Conservation (phyloP, 2,113 vertebrate genomes). For the Uria aalge region DNA sequence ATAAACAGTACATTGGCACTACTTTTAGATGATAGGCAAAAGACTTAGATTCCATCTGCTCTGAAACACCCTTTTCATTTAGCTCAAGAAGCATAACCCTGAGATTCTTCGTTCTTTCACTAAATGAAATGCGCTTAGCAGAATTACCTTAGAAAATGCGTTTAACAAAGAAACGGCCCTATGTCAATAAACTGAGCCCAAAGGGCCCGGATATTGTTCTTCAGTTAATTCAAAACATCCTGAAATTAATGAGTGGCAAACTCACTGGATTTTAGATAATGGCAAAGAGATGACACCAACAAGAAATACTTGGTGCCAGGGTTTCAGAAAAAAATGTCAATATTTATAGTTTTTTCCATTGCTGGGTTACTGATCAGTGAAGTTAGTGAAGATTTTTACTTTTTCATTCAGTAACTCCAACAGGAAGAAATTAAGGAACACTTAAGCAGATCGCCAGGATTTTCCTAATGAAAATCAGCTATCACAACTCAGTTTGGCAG, state of each 20-base stretch:
- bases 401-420: not conserved
- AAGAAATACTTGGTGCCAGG: not conserved
- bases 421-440: not conserved
- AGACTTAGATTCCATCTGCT: not conserved
- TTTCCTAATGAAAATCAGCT: conserved; percentile 3
- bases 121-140: fast-evolving
- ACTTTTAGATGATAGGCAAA: not conserved
- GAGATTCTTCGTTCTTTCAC: not conserved
- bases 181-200: not conserved
- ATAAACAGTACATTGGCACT: not conserved
- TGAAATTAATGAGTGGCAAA: not conserved
- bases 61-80: not conserved
- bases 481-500: not conserved
- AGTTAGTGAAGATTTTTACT: not conserved
- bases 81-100: fast-evolving
- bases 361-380: not conserved
- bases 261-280: not conserved
- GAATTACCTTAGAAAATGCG: not conserved
- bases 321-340: not conserved
- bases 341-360: not conserved
- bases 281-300: not conserved
- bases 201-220: not conserved
- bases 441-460: not conserved
- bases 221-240: not conserved
- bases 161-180: not conserved